Base-by-base conservation (phyloP, 2,888 invertebrate species). In the Ormia ochracea region DNA sequence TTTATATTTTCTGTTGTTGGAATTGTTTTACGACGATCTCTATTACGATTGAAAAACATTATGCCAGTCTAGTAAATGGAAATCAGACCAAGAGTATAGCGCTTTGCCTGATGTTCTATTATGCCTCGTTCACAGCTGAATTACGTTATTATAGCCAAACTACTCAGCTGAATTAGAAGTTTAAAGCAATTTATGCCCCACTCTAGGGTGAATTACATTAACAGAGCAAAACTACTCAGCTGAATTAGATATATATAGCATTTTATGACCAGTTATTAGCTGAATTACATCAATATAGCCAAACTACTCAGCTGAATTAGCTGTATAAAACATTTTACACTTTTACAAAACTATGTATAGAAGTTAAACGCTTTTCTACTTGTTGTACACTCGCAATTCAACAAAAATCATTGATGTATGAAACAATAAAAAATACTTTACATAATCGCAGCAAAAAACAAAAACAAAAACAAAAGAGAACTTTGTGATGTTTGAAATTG, bases 351-450 rank as follows among this genome's bases (percentile, higher is more conserved):
- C 4, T 43, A 19, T 17, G 43, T 19, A 43, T 10, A 7, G 2
- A 43, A 10, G 17, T 41, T 17, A 2, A 14, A 41, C 3, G 3
- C 26, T 14, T 48, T 59, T 58, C 1, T 59, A 61, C 43, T 50
- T 59, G 52, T 59, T 50, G 52, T 45, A n/a, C 28, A 70, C 56
- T 70, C 48, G 23, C 54, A 38, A 68, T 54, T 59, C 43, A 59
- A 36, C 21, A 66, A 66, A 45, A 74, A 75, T 66, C 79, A 79
- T 31, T 66, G 59, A 66, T 43, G 75, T 65, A 74, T 61, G 17
- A 70, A 50, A 58, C 21, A 26, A 17, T 50, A 59, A 66, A 50
- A 10, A 38, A 59, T 2, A 6, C 2, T 6, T 2, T 38, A 59
- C 59, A 72, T 59, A 56, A 65, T 66, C 68, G n/a, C 28, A 33